Evolutionary conservation across 2,797 vertebrate species (phyloP), one percentile per base, ranked within the genome.

Genomic region (Trematomus bernacchii): DNA sequence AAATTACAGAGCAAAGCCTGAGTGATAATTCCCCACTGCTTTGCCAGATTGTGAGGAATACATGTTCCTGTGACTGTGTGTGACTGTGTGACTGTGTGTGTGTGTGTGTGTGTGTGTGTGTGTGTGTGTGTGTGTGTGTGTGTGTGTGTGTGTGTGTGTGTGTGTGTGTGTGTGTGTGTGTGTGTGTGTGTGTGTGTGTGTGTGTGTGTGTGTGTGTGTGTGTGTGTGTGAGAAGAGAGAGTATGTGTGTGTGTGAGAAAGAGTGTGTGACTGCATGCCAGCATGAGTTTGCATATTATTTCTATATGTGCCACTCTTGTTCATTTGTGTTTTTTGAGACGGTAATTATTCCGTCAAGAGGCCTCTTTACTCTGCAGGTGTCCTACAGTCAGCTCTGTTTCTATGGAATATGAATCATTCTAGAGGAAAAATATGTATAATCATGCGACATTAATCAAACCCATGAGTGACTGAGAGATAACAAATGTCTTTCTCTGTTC

Each of bases 321-420:
- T 54, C 16, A 12, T 51, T 65, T 52, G 60, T 62, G 52, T 64
- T 44, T 50, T 3, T 59, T 58, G 47, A 71, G 78, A 75, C 19
- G 30, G 66, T 53, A 75, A 82, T 77, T 87, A 81, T 79, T 81
- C 40, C 62, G 60, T 68, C 33, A 74, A 80, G 73, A 76, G 44
- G 48, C 69, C 70, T 84, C 64, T 84, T 76, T 54, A 19, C 78
- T 46, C 85, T 61, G 69, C 75, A 66, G 71, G 82, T 67, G 53
- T 47, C 37, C 63, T 12, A 4, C 27, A 37, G 69, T 75, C 47
- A 73, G 42, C 60, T 73, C 44, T 18, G 19, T 48, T 77, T 82
- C 42, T 75, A 37, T 37, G 33, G 18, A 74, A 71, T 67, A 61
- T 19, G 7, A 66, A 30, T 84, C 30, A 69, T 76, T 73, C 63